Conservation (phyloP, 1,140 invertebrate species). For the Calliopsis andreniformis region DNA sequence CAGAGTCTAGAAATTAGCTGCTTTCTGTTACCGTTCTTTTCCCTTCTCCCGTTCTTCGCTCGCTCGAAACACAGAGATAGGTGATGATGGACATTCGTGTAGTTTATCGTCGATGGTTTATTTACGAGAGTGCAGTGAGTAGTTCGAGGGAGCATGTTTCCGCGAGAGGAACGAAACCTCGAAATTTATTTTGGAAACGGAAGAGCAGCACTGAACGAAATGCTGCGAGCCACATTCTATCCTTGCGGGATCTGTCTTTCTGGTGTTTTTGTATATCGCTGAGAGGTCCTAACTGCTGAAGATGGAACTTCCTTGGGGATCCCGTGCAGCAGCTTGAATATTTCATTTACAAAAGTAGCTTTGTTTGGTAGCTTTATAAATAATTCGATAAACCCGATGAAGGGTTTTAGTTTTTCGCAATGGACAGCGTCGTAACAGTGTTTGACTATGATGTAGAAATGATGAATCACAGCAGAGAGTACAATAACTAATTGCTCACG, state of each 20-base stretch:
- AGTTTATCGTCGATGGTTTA: background rate
- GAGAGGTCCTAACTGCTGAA: background rate
- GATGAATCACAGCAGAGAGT: too few species aligned
- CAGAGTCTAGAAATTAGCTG: too few species aligned
- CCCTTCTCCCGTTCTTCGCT: background rate
- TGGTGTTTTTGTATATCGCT: too few species aligned
- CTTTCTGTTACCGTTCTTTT: background rate
- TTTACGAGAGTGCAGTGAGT: background rate
- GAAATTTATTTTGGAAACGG: background rate
- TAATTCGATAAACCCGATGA: slow-evolving; percentile 6
- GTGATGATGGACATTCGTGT: background rate
- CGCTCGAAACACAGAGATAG: background rate
- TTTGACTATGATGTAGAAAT: background rate
- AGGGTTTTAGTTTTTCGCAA: slow-evolving; percentile 1
- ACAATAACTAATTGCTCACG: too few species aligned
- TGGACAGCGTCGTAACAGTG: background rate
- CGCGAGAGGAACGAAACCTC: background rate
- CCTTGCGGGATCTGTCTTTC: background rate
- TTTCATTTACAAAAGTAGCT: slow-evolving; percentile 36
- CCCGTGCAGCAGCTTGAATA: slow-evolving; percentile 6
- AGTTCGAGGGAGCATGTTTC: background rate
- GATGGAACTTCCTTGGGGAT: background rate
- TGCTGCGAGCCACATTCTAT: background rate
- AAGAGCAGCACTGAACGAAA: too few species aligned
- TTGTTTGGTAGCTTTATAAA: slow-evolving; percentile 28